Base-by-base conservation (phyloP, 2,888 invertebrate species). In the Nemotelus pantherinus region DNA sequence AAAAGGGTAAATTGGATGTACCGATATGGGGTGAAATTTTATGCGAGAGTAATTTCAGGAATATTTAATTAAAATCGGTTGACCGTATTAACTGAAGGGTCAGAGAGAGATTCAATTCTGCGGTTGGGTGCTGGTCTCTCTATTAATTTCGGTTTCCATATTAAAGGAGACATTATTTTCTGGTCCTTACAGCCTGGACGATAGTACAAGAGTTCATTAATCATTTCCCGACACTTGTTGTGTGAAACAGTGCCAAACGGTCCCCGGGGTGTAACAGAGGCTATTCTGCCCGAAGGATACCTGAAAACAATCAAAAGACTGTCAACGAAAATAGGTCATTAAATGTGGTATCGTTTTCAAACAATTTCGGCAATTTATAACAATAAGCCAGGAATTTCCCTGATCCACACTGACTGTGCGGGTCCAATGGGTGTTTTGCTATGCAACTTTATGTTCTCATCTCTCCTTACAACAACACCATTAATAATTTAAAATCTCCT, bases 231-330 rank as follows among this genome's bases (percentile, higher is more conserved):
- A 9, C 70, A 70, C 43, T 70, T 70, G 55, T 53, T 53, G 10
- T 70, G 3, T n/a, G 39, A 55, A 43, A 55, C 2, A 57, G n/a
- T 57, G 10, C 57, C 57, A 3, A 4, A 7, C 25, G 0, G 57
- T 57, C 57, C 10, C 25, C 9, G 10, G 6, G 10, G 57, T 25
- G 10, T 3, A 57, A 45, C 45, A 45, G 9, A n/a, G 9, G 53
- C 5, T n/a, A 39, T 67, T 48, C 50, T 9, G 45, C 39, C 9
- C 9, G 10, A 53, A 9, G n/a, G 48, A 48, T 55, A 70, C 70
- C 70, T 70, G 70, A 55, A 67, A 70, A 70, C 70, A 70, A 70
- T 70, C 39, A n/a, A 50, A 70, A 70, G 70, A 70, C 70, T 53
- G 55, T 70, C 70, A 70, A 55, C 70, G 25, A 55, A 44, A 70